Base-by-base conservation (phyloP, 1,140 invertebrate species). In the Procambarus virginalis region DNA sequence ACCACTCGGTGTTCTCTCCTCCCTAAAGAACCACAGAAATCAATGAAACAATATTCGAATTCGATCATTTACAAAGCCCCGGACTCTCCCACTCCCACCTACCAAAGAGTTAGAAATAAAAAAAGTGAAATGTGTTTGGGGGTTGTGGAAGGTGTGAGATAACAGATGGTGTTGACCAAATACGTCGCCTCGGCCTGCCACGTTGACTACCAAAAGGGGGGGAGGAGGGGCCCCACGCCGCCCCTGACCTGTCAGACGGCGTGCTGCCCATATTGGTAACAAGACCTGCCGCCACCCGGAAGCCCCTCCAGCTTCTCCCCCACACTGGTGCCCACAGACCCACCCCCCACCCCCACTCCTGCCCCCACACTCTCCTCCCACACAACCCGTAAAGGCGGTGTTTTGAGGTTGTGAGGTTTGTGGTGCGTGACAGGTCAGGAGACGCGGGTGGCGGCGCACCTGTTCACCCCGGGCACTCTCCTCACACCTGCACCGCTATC, bases 21-120 rank as follows among this genome's bases (percentile, higher is more conserved):
- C 88, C 12, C 82, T 89, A 8, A 89, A 89, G 76, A 89, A 83
- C 81, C 88, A 89, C 51, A 89, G 88, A 84, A 83, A 84, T 75
- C 75, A 84, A 77, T 78, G 68, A 84, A 20, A n/a, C 34, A 48
- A 48, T 5, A 2, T 10, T 0, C 1, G 8, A 79, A 55, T 48
- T n/a, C 20, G 34, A 46, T 48, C 3, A 60, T 34, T 77, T 70
- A n/a, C n/a, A 12, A 34, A 5, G 4, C 22, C 34, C n/a, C 64
- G 20, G 9, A 60, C 73, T 75, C 34, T 76, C 86, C 70, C 12
- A 49, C 2, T 45, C 49, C 84, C n/a, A 55, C 55, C 20, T 34
- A 75, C 68, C 73, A 75, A 75, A 70, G 83, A 84, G n/a, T 49
- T 51, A 58, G 70, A 45, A 2, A 45, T 77, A 76, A 77, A 60